Conservation (phyloP, 2,113 vertebrate genomes). For the Limnothrissa miodon region DNA sequence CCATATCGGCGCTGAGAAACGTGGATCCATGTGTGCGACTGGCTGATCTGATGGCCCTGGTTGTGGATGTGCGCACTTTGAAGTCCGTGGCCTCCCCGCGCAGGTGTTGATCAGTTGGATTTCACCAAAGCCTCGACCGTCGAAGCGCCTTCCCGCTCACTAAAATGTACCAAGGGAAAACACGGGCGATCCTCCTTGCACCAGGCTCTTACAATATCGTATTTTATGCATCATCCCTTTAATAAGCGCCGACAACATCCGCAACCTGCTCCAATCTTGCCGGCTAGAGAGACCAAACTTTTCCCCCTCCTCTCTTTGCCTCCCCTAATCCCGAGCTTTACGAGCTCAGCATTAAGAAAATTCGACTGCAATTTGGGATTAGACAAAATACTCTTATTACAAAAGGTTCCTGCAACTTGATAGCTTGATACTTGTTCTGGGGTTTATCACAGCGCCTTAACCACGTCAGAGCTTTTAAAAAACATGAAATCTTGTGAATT, state of each 20-base stretch:
- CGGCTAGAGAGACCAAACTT: constrained; percentile 71
- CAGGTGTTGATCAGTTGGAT: constrained; percentile 62
- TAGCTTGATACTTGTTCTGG: constrained; percentile 77
- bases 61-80: constrained; percentile 54
- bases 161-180: constrained; percentile 56
- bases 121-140: constrained; percentile 51
- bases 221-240: constrained; percentile 73
- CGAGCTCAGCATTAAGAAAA: constrained; percentile 84
- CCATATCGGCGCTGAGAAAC: neutral
- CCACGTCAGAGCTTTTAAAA: constrained; percentile 52
- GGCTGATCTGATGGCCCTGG: constrained; percentile 58
- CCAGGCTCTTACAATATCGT: constrained; percentile 50
- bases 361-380: constrained; percentile 88
- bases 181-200: constrained; percentile 45
- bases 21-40: constrained; percentile 53
- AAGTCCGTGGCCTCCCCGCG: constrained; percentile 65
- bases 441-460: constrained; percentile 68
- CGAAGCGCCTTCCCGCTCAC: constrained; percentile 47
- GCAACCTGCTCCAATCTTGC: constrained; percentile 67
- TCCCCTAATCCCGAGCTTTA: constrained; percentile 84
- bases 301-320: constrained; percentile 56
- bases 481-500: constrained; percentile 58
- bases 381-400: constrained; percentile 87
- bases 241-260: constrained; percentile 72
- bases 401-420: constrained; percentile 78